These are phyloP conservation scores for Ectemnius lituratus DNA, from an alignment of 2,888 invertebrate species.

Conservation along the genomic window DNA sequence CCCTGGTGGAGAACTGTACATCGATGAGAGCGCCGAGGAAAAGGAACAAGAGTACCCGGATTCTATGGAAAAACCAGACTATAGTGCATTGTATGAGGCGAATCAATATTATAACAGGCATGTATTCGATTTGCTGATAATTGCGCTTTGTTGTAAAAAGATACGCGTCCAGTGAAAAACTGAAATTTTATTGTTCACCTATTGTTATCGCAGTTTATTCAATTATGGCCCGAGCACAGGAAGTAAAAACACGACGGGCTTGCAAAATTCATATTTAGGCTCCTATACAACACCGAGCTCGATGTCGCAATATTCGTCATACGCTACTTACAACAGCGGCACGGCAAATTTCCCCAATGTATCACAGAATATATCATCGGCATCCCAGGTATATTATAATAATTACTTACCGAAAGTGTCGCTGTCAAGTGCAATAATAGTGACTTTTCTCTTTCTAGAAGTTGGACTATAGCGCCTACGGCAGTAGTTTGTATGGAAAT, in stretches of 20 bases:
- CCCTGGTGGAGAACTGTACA: constrained; percentile 74
- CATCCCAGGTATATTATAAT: constrained; percentile 67
- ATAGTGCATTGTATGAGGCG: constrained; percentile 71
- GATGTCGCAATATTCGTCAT: constrained; percentile 75
- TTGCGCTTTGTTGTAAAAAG: background rate
- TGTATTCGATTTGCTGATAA: background rate
- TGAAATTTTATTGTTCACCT: background rate
- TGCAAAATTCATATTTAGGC: constrained; percentile 73
- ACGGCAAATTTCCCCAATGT: constrained; percentile 73
- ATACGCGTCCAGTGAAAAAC: background rate
- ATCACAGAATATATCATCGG: constrained; percentile 74
- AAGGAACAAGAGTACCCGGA: constrained; percentile 75
- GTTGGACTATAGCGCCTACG: constrained; percentile 74
- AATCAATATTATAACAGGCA: constrained; percentile 75
- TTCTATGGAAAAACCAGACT: constrained; percentile 75
- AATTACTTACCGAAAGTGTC: background rate
- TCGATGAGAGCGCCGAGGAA: constrained; percentile 75
- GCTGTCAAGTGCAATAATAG: background rate
- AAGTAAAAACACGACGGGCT: constrained; percentile 70
- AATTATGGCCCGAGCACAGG: constrained; percentile 71
- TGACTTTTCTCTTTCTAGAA: constrained; percentile 61
- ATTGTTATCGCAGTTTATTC: constrained; percentile 65
- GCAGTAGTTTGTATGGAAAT: constrained; percentile 73
- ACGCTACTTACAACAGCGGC: constrained; percentile 73
- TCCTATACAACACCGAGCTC: constrained; percentile 73